Evolutionary conservation across 2,113 vertebrate genomes (phyloP).

Genomic region (Scomber scombrus): DNA sequence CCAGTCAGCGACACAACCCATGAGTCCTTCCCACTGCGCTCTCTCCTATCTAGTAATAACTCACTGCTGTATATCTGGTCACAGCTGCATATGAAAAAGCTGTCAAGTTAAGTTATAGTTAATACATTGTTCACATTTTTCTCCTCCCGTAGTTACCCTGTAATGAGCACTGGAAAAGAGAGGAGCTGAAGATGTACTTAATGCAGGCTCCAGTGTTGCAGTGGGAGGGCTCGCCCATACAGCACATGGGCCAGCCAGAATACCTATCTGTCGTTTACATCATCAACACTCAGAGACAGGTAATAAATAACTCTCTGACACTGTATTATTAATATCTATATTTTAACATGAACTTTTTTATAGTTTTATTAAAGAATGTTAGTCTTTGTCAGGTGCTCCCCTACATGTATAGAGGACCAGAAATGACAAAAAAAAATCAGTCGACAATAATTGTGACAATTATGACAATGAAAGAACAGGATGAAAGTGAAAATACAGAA

Average conservation of each 20-base stretch:
- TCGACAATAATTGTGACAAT: too few species aligned
- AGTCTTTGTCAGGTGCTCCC: too few species aligned
- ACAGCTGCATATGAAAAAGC: background rate
- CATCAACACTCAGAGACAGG: constrained; percentile 72
- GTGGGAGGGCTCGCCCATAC: constrained; percentile 87
- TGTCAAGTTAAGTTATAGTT: background rate
- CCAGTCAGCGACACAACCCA: constrained; percentile 70
- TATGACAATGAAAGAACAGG: too few species aligned
- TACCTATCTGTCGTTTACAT: constrained; percentile 83
- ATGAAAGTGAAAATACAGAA: too few species aligned
- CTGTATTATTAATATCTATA: too few species aligned
- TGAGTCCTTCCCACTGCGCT: constrained; percentile 76
- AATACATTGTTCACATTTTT: constrained; percentile 2
- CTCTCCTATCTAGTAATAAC: constrained; percentile 85
- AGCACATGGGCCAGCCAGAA: constrained; percentile 85
- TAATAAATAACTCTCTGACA: constrained; percentile 24
- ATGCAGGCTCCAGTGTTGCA: constrained; percentile 83
- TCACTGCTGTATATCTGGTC: background rate
- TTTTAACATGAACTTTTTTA: too few species aligned
- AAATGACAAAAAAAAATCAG: too few species aligned
- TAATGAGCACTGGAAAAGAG: constrained; percentile 84
- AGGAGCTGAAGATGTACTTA: constrained; percentile 81
- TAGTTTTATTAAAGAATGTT: too few species aligned
- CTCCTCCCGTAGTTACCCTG: constrained; percentile 76
- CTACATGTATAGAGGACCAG: too few species aligned